Conservation (phyloP, 2,888 invertebrate genomes). For the Euproctis similis region DNA sequence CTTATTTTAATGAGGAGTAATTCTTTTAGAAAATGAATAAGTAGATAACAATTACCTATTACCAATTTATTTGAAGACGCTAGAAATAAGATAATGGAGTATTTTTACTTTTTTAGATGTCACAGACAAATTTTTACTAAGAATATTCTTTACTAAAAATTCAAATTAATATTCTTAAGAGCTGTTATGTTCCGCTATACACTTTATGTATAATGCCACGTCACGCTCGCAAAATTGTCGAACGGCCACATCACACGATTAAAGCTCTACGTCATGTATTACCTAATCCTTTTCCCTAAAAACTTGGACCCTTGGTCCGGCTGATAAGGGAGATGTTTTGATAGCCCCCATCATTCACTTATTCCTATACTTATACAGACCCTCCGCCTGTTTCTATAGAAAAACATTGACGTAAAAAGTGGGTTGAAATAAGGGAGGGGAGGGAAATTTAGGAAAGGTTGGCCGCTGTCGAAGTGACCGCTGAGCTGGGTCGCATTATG, state of each 20-base stretch:
- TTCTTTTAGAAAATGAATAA: too few relatives aligned
- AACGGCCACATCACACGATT: conserved; percentile 32
- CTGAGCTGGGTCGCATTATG: conserved; percentile 73
- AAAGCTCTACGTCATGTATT: conserved; percentile 46
- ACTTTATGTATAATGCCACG: conserved; percentile 12
- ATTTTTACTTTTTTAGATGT: too few relatives aligned
- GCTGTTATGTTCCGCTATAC: conserved; percentile 5
- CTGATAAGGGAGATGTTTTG: conserved; percentile 71
- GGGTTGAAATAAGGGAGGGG: conserved; percentile 50
- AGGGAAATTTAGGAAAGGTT: conserved; percentile 53
- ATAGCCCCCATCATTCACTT: conserved; percentile 70
- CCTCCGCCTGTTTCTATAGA: conserved; percentile 56
- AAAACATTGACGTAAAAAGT: conserved; percentile 76
- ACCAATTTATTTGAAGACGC: too few relatives aligned
- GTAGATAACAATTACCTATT: too few relatives aligned
- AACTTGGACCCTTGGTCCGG: conserved; percentile 51
- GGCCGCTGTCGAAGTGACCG: conserved; percentile 74
- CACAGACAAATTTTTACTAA: too few relatives aligned
- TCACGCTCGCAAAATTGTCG: conserved; percentile 23
- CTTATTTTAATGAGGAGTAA: too few relatives aligned
- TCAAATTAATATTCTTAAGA: too few relatives aligned
- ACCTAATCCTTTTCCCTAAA: conserved; percentile 66
- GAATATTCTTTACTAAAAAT: too few relatives aligned
- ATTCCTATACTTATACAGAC: conserved; percentile 44
- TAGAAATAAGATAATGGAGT: too few relatives aligned